Evolutionary conservation across 2,888 invertebrate species (phyloP), one percentile per base, ranked within the genome.

Genomic region (Pristionchus entomophagus): DNA sequence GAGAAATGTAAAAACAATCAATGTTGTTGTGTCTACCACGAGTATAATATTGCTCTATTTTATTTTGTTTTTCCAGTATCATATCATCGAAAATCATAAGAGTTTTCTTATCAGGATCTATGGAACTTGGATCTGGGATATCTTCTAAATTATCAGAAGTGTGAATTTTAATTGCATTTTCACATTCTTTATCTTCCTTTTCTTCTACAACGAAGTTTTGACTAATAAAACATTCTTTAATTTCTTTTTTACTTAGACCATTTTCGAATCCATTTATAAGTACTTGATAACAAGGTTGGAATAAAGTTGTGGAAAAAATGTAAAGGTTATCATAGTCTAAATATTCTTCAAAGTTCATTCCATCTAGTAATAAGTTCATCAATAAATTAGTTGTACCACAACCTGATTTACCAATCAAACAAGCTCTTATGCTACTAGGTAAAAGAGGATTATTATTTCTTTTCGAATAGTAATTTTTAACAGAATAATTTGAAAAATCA

Each of bases 381-480:
- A 77, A 26, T 45, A 89, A 88, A 81, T 89, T 90, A 86, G 89
- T 90, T 69, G 90, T 90, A 65, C 89, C 89, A 88, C 89, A 90
- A 83, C 89, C 89, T 56, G 81, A 81, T 84, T 90, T 90, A 84
- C 89, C 90, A 86, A 90, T 90, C 35, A 90, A 90, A 88, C 90
- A 90, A 35, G 82, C 90, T 90, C 90, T 89, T 77, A 90, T 90
- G 41, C 80, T 84, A 51, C 73, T 19, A 56, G 89, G 77, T n/a
- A 77, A 26, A 3, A 88, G 65, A 84, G 87, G 87, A 86, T 89
- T 89, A 69, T 89, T 89, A 35, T 89, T 87, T 87, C 89, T 86
- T 81, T 84, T 45, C 45, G 45, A 45, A 45, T 45, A 45, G 45
- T 45, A 45, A 45, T 45, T 45, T 45, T 45, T 14, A 45, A 45